Conservation (phyloP, 2,888 invertebrate genomes). For the Diarsia rubi region DNA sequence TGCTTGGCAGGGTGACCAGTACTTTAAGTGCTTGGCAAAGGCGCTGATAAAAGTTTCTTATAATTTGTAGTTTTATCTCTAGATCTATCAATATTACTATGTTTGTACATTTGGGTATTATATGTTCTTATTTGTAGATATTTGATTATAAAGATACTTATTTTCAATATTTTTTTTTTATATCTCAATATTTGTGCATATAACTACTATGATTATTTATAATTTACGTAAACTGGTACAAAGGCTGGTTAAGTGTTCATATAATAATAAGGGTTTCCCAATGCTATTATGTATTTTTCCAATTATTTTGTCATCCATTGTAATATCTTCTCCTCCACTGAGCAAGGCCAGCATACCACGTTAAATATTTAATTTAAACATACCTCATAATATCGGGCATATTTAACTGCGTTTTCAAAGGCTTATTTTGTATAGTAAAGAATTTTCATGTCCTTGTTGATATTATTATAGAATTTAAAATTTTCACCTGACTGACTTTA, state of each 20-base stretch:
- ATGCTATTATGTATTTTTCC: not conserved
- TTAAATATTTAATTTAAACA: not conserved
- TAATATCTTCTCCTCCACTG: not conserved
- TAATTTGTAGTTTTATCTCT: not conserved
- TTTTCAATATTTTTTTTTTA: not conserved
- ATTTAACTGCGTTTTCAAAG: not conserved
- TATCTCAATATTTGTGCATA: not conserved
- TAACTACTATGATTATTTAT: not conserved
- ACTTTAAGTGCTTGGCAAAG: slow-evolving; percentile 33
- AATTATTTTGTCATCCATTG: not conserved
- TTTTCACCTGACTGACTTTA: not conserved
- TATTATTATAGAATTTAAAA: not conserved
- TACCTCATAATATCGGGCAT: not conserved
- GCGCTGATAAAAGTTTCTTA: not conserved
- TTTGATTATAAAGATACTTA: not conserved
- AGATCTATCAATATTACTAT: not conserved
- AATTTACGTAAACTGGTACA: not conserved
- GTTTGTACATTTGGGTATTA: not conserved
- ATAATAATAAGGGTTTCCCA: not conserved
- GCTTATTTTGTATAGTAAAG: not conserved
- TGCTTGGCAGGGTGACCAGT: slow-evolving; percentile 47
- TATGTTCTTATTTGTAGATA: not conserved
- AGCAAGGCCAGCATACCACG: not conserved
- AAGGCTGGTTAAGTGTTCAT: not conserved
- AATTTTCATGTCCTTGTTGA: not conserved